These are phyloP conservation scores for Ametastegia equiseti DNA, from an alignment of 2,888 invertebrate genomes.

Conservation along the genomic window DNA sequence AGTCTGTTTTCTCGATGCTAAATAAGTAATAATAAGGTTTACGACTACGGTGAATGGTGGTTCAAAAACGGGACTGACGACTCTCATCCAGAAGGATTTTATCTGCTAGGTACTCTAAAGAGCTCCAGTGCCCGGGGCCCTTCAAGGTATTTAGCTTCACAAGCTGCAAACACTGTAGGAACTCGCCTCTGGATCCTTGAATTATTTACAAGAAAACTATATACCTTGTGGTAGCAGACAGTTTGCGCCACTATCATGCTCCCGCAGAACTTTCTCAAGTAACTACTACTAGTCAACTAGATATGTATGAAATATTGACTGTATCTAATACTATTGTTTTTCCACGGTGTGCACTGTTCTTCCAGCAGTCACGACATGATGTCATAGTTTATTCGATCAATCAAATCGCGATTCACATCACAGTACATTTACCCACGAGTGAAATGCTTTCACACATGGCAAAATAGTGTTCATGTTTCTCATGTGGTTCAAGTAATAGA, in stretches of 20 bases:
- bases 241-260: neutral
- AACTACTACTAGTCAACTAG: constrained; percentile 1
- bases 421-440: neutral
- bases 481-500: no score
- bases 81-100: constrained; percentile 24
- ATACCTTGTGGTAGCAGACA: neutral
- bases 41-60: constrained; percentile 18
- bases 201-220: constrained; percentile 38
- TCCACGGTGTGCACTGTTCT: neutral
- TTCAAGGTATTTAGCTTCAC: constrained; percentile 25
- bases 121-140: constrained; percentile 7
- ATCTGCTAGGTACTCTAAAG: constrained; percentile 19
- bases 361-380: neutral
- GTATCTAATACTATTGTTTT: constrained; percentile 4
- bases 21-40: constrained; percentile 43
- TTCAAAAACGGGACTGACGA: constrained; percentile 24
- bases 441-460: neutral
- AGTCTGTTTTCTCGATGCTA: neutral
- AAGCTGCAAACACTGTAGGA: constrained; percentile 9
- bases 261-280: neutral
- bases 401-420: neutral
- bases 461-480: neutral
- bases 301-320: neutral
- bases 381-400: neutral
- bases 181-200: neutral